Conservation (phyloP, 1,140 invertebrate species). For the Drosophila dunni region DNA sequence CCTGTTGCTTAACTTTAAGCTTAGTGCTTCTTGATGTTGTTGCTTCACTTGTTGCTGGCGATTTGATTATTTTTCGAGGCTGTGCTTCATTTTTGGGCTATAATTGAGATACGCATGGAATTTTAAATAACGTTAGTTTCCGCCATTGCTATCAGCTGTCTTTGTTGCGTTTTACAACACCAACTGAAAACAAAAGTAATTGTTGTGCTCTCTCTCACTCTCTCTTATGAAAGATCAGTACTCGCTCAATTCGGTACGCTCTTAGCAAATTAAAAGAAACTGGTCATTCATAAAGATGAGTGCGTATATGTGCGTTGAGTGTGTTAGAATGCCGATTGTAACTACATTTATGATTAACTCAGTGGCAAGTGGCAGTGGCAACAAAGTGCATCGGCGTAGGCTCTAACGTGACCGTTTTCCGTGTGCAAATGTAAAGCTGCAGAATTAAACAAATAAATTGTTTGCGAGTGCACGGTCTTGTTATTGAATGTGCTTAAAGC, state of each 20-base stretch:
- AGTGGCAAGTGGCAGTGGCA: slow-evolving; percentile 2
- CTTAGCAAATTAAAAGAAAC: slow-evolving; percentile 18
- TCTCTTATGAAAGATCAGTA: slow-evolving; percentile 18
- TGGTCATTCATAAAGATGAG: slow-evolving; percentile 3
- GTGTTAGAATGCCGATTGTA: slow-evolving; percentile 13
- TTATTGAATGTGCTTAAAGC: neutral
- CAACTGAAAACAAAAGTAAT: slow-evolving; percentile 9
- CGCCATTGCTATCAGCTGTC: slow-evolving; percentile 2
- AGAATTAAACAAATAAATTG: slow-evolving; percentile 50
- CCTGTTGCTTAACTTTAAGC: slow-evolving; percentile 53
- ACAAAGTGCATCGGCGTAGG: slow-evolving; percentile 12
- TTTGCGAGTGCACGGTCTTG: slow-evolving; percentile 4
- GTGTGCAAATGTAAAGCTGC: slow-evolving; percentile 8
- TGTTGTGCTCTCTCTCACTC: slow-evolving; percentile 4
- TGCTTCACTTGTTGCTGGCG: slow-evolving; percentile 56
- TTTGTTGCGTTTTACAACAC: slow-evolving; percentile 24
- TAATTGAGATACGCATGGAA: slow-evolving; percentile 15
- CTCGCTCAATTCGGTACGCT: neutral
- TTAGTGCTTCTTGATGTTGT: slow-evolving; percentile 30
- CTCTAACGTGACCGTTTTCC: neutral
- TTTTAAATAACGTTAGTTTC: neutral
- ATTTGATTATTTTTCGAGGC: slow-evolving; percentile 51
- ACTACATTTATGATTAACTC: neutral
- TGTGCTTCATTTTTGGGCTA: slow-evolving; percentile 55
- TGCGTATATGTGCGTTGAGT: slow-evolving; percentile 13